Evolutionary conservation across 2,797 vertebrate genomes (phyloP).

Genomic region (Pelobates cultripes): DNA sequence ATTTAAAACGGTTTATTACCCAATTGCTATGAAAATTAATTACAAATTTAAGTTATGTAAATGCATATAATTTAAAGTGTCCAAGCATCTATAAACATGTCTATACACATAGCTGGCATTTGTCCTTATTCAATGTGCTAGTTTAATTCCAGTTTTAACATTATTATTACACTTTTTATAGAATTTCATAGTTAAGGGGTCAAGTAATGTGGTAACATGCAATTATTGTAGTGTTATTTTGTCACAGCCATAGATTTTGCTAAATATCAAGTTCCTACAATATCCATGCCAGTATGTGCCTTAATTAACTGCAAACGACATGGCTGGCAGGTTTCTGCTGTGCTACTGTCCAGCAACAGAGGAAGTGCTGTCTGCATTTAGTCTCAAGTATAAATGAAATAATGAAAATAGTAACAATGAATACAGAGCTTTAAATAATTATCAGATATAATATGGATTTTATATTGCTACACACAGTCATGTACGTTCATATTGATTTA

Average conservation of each 20-base stretch:
- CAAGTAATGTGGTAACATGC: background rate
- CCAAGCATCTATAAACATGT: too few species aligned
- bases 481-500: too few species aligned
- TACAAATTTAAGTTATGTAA: too few species aligned
- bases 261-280: constrained; percentile 17
- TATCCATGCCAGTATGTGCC: constrained; percentile 8
- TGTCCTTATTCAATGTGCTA: too few species aligned
- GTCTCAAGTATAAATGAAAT: background rate
- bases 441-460: too few species aligned
- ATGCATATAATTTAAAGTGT: too few species aligned
- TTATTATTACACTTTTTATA: too few species aligned
- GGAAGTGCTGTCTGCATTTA: background rate
- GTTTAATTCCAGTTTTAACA: background rate
- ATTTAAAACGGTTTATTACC: too few species aligned
- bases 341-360: constrained; percentile 12
- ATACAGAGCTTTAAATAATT: constrained; percentile 3
- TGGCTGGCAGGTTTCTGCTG: constrained; percentile 17
- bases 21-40: too few species aligned
- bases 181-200: too few species aligned
- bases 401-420: background rate
- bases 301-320: constrained; percentile 31
- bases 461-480: too few species aligned
- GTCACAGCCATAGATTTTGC: constrained; percentile 3
- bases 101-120: too few species aligned
- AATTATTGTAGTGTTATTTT: constrained; percentile 8